Evolutionary conservation across 2,888 invertebrate genomes (phyloP).

Genomic region (Hanleya hanleyi): DNA sequence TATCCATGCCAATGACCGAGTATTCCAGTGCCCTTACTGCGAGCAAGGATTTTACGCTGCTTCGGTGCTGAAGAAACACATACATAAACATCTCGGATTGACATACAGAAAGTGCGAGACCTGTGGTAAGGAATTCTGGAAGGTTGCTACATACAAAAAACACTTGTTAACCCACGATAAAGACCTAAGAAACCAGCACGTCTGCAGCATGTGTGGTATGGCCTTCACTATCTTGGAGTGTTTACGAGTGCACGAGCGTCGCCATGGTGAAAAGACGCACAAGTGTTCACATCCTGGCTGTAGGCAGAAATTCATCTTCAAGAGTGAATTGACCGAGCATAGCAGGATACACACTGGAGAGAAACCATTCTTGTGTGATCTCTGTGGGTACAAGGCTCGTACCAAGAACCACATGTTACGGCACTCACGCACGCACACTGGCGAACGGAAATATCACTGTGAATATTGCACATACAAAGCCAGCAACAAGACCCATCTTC

Average conservation of each 20-base stretch:
- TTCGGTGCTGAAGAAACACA: conserved; percentile 59
- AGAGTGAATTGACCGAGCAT: conserved; percentile 89
- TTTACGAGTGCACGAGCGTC: conserved; percentile 78
- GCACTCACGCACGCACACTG: conserved; percentile 69
- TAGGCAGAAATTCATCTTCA: conserved; percentile 88
- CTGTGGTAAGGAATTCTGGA: conserved; percentile 60
- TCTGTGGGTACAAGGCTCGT: conserved; percentile 84
- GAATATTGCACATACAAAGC: conserved; percentile 72
- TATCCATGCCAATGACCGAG: conserved; percentile 57
- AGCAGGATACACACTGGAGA: conserved; percentile 87
- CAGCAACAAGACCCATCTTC: conserved; percentile 66
- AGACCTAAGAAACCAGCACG: conserved; percentile 80
- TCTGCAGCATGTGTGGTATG: conserved; percentile 89
- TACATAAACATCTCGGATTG: conserved; percentile 59
- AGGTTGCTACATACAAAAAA: conserved; percentile 44
- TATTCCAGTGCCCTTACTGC: conserved; percentile 63
- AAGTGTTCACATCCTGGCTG: conserved; percentile 86
- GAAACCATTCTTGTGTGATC: conserved; percentile 87
- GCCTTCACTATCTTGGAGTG: conserved; percentile 81
- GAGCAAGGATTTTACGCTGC: conserved; percentile 54
- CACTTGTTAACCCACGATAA: conserved; percentile 56
- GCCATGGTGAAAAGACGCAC: conserved; percentile 80
- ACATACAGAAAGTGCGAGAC: conserved; percentile 57
- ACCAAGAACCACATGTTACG: conserved; percentile 65
- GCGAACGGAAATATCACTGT: conserved; percentile 69